Percentiles rank a stretch among this genome's conserved stretches.
phyloP scores from a whole-genome alignment of 1,140 invertebrate species.

The Dinoponera quadriceps region DNA sequence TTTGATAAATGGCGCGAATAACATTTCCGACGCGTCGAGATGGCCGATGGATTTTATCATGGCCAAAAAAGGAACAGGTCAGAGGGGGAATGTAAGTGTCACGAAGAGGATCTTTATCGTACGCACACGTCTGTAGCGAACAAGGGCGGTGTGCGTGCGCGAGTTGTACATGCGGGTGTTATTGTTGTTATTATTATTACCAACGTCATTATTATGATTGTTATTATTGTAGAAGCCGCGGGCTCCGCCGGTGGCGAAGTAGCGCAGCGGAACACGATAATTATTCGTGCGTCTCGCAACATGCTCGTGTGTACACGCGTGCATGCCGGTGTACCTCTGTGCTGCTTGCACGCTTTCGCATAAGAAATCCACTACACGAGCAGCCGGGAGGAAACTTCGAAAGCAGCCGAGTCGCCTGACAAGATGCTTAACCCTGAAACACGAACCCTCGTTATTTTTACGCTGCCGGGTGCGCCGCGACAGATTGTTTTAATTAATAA shows the following conservation, averaged over 20 bases:
- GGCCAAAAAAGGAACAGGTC: not conserved
- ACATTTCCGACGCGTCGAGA: slow-evolving; percentile 12
- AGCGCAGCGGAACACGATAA: slow-evolving; percentile 54
- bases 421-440: slow-evolving; percentile 48
- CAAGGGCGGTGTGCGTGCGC: not conserved
- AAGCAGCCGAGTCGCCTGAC: slow-evolving; percentile 24
- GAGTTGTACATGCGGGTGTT: not conserved
- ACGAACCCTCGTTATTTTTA: slow-evolving; percentile 24
- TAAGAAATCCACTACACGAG: slow-evolving; percentile 44
- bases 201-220: slow-evolving; percentile 22
- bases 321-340: slow-evolving; percentile 12
- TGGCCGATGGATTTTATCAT: slow-evolving; percentile 20
- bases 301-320: slow-evolving; percentile 23
- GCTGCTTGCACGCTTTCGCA: slow-evolving; percentile 21
- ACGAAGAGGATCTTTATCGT: slow-evolving; percentile 25
- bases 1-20: not conserved
- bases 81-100: not conserved
- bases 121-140: not conserved
- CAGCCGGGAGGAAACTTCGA: slow-evolving; percentile 43
- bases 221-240: slow-evolving; percentile 44
- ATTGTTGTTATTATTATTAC: slow-evolving; percentile 34
- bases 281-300: slow-evolving; percentile 51
- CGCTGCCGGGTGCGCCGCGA: not conserved
- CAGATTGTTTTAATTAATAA: not conserved
- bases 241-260: slow-evolving; percentile 25